phyloP scores from a whole-genome alignment of 2,113 vertebrate species.

The Corythoichthys haematopterus region DNA sequence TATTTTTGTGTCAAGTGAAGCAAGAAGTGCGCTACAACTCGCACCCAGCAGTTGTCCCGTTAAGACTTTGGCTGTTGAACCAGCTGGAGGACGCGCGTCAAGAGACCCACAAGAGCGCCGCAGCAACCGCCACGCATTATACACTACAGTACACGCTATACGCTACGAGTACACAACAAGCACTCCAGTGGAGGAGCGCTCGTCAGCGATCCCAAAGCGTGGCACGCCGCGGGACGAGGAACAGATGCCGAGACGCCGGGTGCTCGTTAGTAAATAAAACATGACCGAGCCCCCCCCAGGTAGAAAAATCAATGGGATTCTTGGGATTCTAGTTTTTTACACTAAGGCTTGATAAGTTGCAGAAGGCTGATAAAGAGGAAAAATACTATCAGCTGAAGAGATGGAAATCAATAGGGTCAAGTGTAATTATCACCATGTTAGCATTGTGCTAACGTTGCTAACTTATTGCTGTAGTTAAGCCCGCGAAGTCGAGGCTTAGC shows the following conservation, averaged over 20 bases:
- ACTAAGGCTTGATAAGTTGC: not conserved
- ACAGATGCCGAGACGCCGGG: not conserved
- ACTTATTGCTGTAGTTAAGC: not conserved
- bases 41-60: not conserved
- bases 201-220: not conserved
- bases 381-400: not conserved
- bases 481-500: not conserved
- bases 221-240: not conserved
- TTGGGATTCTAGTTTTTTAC: not conserved
- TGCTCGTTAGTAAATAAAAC: conserved; percentile 1
- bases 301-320: not conserved
- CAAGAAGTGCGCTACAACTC: not conserved
- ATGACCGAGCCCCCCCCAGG: not conserved
- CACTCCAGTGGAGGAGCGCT: not conserved
- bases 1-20: not conserved
- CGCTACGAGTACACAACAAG: not conserved
- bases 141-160: not conserved
- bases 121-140: not conserved
- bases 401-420: not conserved
- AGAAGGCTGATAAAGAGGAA: not conserved
- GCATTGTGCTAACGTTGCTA: not conserved
- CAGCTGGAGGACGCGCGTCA: conserved; percentile 7
- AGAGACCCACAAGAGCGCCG: conserved; percentile 17
- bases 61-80: conserved; percentile 17
- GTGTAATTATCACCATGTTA: too few species aligned